Base-by-base conservation (phyloP, 2,888 invertebrate species). In the Netelia fuscicornis region DNA sequence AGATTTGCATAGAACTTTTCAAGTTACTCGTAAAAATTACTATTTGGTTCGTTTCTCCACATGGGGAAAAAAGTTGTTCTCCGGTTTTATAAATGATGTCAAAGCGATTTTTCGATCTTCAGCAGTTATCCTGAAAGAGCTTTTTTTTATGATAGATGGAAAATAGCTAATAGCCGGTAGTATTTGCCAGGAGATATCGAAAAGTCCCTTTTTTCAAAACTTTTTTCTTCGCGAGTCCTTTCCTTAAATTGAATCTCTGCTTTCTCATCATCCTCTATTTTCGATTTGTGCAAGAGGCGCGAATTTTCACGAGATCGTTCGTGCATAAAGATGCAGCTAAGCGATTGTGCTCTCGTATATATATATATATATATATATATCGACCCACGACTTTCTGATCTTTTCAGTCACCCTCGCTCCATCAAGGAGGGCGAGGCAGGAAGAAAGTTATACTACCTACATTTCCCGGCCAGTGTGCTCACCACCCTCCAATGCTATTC, bases 321-420 rank as follows among this genome's bases (percentile, higher is more conserved):
- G 76, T 75, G 78, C 64, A 83, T 76, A 84, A 88, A 88, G 88
- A 88, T 88, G 80, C 37, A 77, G 71, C 54, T 65, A 60, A 78
- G 62, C 65, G 75, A 82, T 84, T 83, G 79, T 68, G 54, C 58
- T 37, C 56, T 44, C 64, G 25, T 13, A 44, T 58, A 42, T 30
- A 17, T 37, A 56, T 30, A 68, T 68, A 68, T 52, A 3, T 68
- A 23, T 52, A 23, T 48, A 71, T 6, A 17, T 37, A 20, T 20
- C 20, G 8, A 23, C 17, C 11, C 23, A 37, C 60, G 20, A 58
- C 64, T 37, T 64, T 79, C 74, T 62, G 20, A 62, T 71, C 64
- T 80, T 72, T 54, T 67, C 70, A 60, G 25, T 42, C 68, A 23
- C 58, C 72, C 71, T 79, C 83, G 72, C 37, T 64, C 44, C 23